Evolutionary conservation across 2,888 invertebrate species (phyloP).

Genomic region (Polydrusus tereticollis): DNA sequence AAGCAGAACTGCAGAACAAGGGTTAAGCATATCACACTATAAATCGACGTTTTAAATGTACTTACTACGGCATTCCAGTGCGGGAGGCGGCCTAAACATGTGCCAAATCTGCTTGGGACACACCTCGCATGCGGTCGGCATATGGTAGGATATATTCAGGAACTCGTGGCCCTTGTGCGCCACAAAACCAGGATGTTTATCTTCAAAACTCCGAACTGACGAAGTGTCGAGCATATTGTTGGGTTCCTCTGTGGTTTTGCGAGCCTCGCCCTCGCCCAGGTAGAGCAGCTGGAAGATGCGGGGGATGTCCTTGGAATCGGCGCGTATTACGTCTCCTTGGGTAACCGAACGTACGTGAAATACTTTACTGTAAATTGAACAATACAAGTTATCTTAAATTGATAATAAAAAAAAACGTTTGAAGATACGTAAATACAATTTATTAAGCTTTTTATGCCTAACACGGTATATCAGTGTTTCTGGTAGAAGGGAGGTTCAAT

Average conservation of each 20-base stretch:
- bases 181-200: slow-evolving; percentile 64
- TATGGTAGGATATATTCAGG: slow-evolving; percentile 95
- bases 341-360: slow-evolving; percentile 99
- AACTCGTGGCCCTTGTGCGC: slow-evolving; percentile 95
- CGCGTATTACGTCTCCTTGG: slow-evolving; percentile 98
- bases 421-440: no score
- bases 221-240: slow-evolving; percentile 67
- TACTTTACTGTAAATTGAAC: slow-evolving; percentile 82
- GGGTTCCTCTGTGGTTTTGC: slow-evolving; percentile 81
- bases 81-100: slow-evolving; percentile 97
- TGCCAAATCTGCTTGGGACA: slow-evolving; percentile 98
- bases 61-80: slow-evolving; percentile 95
- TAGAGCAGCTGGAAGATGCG: slow-evolving; percentile 97
- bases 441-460: no score
- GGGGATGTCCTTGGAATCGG: slow-evolving; percentile 98
- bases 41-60: slow-evolving; percentile 50
- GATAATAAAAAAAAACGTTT: no score
- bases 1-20: no score
- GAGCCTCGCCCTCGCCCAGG: slow-evolving; percentile 95
- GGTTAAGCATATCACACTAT: no score
- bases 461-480: no score
- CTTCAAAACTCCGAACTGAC: slow-evolving; percentile 68
- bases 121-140: slow-evolving; percentile 98
- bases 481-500: no score
- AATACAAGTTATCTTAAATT: not conserved